A percentile compares a stretch with the other conserved stretches of the same genome.
phyloP scores from a whole-genome alignment of 2,113 vertebrate species.

The Trematomus loennbergii region DNA sequence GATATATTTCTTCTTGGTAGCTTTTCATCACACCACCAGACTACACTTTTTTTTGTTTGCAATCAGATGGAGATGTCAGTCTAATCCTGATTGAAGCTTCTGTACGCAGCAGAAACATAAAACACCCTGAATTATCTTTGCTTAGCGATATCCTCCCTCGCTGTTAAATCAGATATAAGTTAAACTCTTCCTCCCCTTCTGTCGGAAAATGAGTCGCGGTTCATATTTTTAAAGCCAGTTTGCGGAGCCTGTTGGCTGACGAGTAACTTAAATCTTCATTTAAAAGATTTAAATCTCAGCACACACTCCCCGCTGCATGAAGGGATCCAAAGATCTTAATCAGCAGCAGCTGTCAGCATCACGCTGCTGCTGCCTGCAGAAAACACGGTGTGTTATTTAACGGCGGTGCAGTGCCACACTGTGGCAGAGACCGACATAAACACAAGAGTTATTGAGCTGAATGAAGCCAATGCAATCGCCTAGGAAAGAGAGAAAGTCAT shows the following conservation, averaged over 20 bases:
- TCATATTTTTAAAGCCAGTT: slow-evolving; percentile 9
- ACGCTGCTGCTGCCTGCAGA: not conserved
- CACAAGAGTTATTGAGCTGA: not conserved
- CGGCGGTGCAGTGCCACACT: slow-evolving; percentile 63
- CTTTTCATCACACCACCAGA: not conserved
- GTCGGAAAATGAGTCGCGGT: slow-evolving; percentile 1
- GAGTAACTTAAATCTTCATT: slow-evolving; percentile 31
- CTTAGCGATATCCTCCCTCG: not conserved
- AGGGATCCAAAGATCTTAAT: slow-evolving; percentile 38
- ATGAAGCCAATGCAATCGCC: not conserved
- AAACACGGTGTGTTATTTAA: slow-evolving; percentile 7
- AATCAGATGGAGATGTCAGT: not conserved
- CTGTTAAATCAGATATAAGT: not conserved
- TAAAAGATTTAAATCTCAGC: slow-evolving; percentile 21
- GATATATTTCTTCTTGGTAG: not conserved
- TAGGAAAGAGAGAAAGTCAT: not conserved
- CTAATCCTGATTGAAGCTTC: not conserved
- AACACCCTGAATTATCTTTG: not conserved
- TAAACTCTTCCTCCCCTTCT: not conserved
- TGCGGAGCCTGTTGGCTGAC: slow-evolving; percentile 4
- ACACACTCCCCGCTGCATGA: slow-evolving; percentile 1
- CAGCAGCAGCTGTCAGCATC: slow-evolving; percentile 27
- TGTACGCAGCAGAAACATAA: not conserved
- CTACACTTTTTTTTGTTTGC: not conserved
- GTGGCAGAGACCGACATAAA: slow-evolving; percentile 32